Base-by-base conservation (phyloP, 2,797 vertebrate species). In the Coracias cyanogaster region DNA sequence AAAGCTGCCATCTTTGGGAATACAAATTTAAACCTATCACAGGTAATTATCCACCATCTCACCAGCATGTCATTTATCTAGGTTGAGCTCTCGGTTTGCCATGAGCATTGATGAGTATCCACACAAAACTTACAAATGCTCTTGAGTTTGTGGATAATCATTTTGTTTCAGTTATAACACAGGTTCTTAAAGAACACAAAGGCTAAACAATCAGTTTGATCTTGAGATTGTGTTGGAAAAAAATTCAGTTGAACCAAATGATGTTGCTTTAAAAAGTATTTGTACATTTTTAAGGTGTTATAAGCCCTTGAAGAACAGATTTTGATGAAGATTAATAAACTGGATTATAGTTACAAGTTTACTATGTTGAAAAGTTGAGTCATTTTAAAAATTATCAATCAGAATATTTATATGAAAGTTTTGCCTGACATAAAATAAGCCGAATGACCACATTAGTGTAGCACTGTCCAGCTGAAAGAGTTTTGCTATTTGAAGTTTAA, bases 311-410 rank as follows among this genome's bases (percentile, higher is more conserved):
- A 94, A 94, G 82, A 95, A 37, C 62, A 79, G 55, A 79, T 97
- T 96, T 93, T 94, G 76, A 80, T 67, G 41, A 71, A 79, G 80
- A 89, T 55, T 90, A 91, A 94, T 52, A 81, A 92, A 87, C 92
- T 57, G 90, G 62, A 78, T 92, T 92, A 79, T 87, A 93, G 19
- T 90, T 89, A 51, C 24, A 67, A 67, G 35, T 78, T 81, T 55
- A 72, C n/a, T 52, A 3, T 24, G 33, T 69, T 87, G 41, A 90
- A 89, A 86, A 86, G 19, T 61, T 80, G 22, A 70, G 24, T 91
- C 29, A 81, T 77, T 79, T 86, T 39, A 20, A 1, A 0, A 78
- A 78, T 8, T n/a, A 33, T 22, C 10, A 86, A 54, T 81, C 9
- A 19, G 10, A 33, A 46, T 37, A 25, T 72, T 83, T 55, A 69